Evolutionary conservation across 92 coral and sea anemone species (phyloP).

Genomic region (Desmophyllum pertusum): DNA sequence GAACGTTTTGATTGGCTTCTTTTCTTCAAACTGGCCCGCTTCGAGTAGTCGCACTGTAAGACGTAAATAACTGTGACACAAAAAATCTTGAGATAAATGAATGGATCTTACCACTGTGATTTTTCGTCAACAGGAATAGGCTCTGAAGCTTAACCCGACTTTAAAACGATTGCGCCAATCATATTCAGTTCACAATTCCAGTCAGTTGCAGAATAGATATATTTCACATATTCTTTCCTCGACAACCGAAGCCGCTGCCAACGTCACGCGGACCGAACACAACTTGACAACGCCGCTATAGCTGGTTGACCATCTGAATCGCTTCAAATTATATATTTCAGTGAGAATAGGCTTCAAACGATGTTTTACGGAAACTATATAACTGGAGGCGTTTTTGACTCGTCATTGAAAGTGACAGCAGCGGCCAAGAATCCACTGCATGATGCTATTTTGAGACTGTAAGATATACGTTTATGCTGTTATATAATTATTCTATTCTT

Average conservation of each 20-base stretch:
- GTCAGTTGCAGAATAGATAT: constrained; percentile 3
- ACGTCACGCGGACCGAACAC: constrained; percentile 29
- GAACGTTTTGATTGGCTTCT: too few relatives aligned
- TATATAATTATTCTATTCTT: too few relatives aligned
- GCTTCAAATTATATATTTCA: constrained; percentile 6
- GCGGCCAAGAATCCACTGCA: constrained; percentile 4
- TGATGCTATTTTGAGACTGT: neutral
- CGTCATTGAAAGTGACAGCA: neutral
- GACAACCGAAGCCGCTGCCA: constrained; percentile 33
- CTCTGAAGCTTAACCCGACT: too few relatives aligned
- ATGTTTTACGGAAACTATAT: neutral
- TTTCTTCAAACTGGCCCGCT: too few relatives aligned
- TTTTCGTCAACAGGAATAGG: too few relatives aligned
- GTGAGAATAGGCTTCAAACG: neutral
- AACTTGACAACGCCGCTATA: constrained; percentile 34
- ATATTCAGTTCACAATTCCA: constrained; percentile 31
- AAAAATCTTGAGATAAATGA: too few relatives aligned
- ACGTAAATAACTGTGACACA: too few relatives aligned
- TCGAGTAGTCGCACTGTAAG: too few relatives aligned
- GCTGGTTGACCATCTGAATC: constrained; percentile 23
- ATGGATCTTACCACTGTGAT: too few relatives aligned
- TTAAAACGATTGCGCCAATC: too few relatives aligned
- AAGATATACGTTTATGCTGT: neutral
- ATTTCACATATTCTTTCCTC: constrained; percentile 18
- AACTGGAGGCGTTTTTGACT: neutral